These are phyloP conservation scores for Motacilla alba DNA, from an alignment of 2,113 vertebrate genomes.

Conservation along the genomic window DNA sequence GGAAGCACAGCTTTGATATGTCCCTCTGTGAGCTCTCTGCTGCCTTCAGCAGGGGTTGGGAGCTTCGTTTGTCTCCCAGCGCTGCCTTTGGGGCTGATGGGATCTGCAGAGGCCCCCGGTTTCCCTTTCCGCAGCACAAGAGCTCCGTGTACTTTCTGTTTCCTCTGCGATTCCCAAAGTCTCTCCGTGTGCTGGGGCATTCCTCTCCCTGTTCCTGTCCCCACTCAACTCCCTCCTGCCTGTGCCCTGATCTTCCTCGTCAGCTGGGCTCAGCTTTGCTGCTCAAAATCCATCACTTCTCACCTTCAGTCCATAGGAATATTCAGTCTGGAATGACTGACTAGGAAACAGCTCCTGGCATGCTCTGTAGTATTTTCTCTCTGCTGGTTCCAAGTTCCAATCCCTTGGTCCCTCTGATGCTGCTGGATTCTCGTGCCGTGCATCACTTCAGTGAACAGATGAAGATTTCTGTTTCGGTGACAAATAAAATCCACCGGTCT, in stretches of 20 bases:
- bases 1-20: background rate
- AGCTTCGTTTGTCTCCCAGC: background rate
- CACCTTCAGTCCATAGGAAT: accelerated
- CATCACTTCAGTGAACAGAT: background rate
- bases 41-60: background rate
- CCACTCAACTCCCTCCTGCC: background rate
- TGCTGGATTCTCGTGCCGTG: accelerated
- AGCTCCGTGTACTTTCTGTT: slow-evolving; percentile 22
- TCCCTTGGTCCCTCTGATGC: background rate
- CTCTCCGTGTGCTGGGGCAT: background rate
- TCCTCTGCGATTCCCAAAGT: background rate
- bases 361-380: accelerated
- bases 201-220: background rate
- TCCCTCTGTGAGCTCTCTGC: background rate
- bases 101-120: slow-evolving; percentile 25
- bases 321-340: accelerated
- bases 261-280: background rate
- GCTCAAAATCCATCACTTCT: background rate
- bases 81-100: background rate
- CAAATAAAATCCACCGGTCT: background rate
- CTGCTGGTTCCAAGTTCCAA: background rate
- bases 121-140: slow-evolving; percentile 35
- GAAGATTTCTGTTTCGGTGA: background rate
- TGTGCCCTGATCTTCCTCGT: background rate
- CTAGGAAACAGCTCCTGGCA: accelerated